phyloP scores from a whole-genome alignment of 2,797 vertebrate genomes.

The Tolypeutes matacus region DNA sequence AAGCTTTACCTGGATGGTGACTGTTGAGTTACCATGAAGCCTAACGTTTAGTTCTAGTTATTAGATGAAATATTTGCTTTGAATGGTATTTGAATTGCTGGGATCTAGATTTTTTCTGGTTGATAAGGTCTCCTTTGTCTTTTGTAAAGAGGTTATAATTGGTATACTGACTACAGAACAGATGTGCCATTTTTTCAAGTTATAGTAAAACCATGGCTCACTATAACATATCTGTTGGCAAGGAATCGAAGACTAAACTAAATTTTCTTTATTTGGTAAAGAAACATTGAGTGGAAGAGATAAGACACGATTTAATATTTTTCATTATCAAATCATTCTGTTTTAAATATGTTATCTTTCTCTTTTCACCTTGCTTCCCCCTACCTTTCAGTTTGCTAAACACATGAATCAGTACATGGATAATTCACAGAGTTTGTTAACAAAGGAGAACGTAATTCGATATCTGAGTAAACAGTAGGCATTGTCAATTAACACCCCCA shows the following conservation, averaged over 20 bases:
- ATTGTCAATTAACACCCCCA: background rate
- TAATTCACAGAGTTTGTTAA: background rate
- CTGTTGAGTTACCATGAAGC: background rate
- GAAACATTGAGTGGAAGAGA: background rate
- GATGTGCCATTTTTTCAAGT: constrained; percentile 14
- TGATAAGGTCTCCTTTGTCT: constrained; percentile 39
- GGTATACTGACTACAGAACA: background rate
- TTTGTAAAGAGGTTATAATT: constrained; percentile 38
- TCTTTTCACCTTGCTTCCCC: background rate
- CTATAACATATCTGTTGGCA: background rate
- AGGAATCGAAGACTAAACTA: background rate
- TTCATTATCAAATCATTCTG: background rate
- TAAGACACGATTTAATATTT: background rate
- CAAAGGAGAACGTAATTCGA: background rate
- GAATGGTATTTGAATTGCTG: constrained; percentile 39
- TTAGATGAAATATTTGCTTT: constrained; percentile 56
- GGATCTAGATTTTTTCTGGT: constrained; percentile 38
- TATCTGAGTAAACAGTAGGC: background rate
- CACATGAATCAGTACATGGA: background rate
- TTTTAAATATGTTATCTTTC: background rate
- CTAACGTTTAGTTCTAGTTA: constrained; percentile 59
- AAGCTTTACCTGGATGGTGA: background rate
- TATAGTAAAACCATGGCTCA: background rate
- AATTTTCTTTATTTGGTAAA: background rate
- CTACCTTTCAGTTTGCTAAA: background rate